A percentile compares a stretch with the other conserved stretches of the same genome.
Conservation (phyloP, 2,113 vertebrate species). For the Hyperoodon ampullatus region DNA sequence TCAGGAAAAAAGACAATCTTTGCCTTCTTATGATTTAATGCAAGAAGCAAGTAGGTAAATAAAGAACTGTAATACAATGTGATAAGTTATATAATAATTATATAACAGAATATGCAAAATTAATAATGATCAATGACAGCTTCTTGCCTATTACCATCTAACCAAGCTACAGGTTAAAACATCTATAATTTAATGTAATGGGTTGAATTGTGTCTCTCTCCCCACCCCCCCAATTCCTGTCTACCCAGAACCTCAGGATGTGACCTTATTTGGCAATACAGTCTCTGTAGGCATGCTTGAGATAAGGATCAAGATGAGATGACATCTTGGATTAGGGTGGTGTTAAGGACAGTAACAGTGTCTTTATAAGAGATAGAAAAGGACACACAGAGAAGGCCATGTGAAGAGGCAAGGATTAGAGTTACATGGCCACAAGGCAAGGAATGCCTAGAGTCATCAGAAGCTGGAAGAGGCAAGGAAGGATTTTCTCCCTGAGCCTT, state of each 20-base stretch:
- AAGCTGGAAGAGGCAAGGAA: not conserved
- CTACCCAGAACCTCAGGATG: not conserved
- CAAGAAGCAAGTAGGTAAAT: not conserved
- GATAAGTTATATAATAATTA: not conserved
- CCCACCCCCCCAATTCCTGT: not conserved
- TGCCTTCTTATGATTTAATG: not conserved
- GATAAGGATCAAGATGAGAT: not conserved
- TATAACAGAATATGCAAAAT: not conserved
- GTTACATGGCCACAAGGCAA: not conserved
- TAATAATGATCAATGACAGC: not conserved
- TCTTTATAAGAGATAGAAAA: not conserved
- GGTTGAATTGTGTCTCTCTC: not conserved
- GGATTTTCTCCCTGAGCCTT: too few relatives aligned
- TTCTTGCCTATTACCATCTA: not conserved
- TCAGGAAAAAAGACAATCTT: not conserved
- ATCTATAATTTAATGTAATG: not conserved
- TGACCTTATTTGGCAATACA: not conserved
- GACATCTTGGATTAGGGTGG: not conserved
- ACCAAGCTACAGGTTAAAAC: not conserved
- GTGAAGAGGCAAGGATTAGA: not conserved
- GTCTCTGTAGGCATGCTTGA: not conserved
- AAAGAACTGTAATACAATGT: not conserved
- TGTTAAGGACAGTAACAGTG: not conserved
- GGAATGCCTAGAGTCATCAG: not conserved
- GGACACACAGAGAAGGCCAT: not conserved